Base-by-base conservation (phyloP, 2,888 invertebrate species). In the Holacanthella duospinosa region DNA sequence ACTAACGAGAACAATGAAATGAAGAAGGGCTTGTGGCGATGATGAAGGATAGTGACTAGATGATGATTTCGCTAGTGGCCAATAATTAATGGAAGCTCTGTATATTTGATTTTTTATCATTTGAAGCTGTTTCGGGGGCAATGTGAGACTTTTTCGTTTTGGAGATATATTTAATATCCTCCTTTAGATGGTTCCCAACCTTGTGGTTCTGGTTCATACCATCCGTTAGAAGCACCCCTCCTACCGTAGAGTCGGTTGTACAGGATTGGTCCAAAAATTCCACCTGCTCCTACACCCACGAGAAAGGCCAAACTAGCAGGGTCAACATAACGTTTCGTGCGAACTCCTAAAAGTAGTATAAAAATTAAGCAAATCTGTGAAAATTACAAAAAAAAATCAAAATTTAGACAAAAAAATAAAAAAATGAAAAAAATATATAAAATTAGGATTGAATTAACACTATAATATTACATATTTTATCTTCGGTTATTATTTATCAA, bases 221-320 rank as follows among this genome's bases (percentile, higher is more conserved):
- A 55, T 21, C 55, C 55, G 6, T 12, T 6, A 6, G 24, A n/a
- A 21, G 6, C 55, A 12, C 36, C 36, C 16, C 36, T 6, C 48
- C 26, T 6, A 16, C 55, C 55, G 55, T 55, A 55, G 55, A 55
- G 55, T 6, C 55, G 55, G 55, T 55, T 55, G 55, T 55, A 55
- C 26, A 55, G 55, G 27, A 55, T 55, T 55, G 55, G 55, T 26
- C 55, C 55, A n/a, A 55, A 55, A 55, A 55, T 55, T 26, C 55
- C 55, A 25, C 55, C 55, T 12, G 55, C 55, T 21, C 55, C 55
- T 6, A 55, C 55, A 3, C 55, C 55, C 4, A 55, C 27, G 6
- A 55, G 21, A 26, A 55, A 55, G 29, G 55, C 55, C 24, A 55
- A 26, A 26, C 55, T 55, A 3, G 55, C 55, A 25, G 55, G 55